Evolutionary conservation across 1,140 invertebrate species (phyloP).

Genomic region (Wiebesia pumilae): DNA sequence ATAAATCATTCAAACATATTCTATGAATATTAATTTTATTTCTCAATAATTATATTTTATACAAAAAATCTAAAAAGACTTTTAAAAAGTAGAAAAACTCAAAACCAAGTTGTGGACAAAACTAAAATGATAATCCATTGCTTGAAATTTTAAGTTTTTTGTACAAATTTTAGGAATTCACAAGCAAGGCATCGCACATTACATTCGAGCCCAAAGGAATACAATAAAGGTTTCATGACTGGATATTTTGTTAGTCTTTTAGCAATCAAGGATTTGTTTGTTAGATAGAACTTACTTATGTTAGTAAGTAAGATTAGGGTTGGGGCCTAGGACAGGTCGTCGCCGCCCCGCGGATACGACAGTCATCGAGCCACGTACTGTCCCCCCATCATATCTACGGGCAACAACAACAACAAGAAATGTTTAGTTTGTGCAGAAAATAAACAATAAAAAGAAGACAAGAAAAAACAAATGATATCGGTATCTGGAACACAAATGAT

Average conservation of each 20-base stretch:
- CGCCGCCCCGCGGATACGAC: conserved; percentile 76
- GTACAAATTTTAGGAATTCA: conserved; percentile 55
- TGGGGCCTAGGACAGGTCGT: conserved; percentile 76
- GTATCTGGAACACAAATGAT: not conserved
- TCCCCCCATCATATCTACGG: conserved; percentile 77
- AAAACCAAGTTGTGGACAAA: conserved; percentile 46
- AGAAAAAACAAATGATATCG: conserved; percentile 3
- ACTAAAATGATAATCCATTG: conserved; percentile 34
- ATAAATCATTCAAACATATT: conserved; percentile 24
- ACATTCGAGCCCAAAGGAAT: conserved; percentile 71
- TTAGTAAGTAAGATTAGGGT: conserved; percentile 77
- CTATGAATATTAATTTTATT: conserved; percentile 13
- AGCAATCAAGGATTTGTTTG: conserved; percentile 68
- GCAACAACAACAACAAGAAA: conserved; percentile 70
- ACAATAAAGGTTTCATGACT: conserved; percentile 62
- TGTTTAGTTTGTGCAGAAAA: conserved; percentile 76
- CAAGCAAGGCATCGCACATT: conserved; percentile 73
- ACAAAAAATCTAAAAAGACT: not conserved
- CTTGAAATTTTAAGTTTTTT: conserved; percentile 38
- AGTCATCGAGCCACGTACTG: conserved; percentile 77
- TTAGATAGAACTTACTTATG: conserved; percentile 77
- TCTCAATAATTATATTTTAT: not conserved
- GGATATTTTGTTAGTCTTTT: conserved; percentile 58
- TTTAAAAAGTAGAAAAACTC: conserved; percentile 10
- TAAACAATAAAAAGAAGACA: conserved; percentile 60